Conservation (phyloP, 2,797 vertebrate genomes). For the Syngnathus rostellatus region DNA sequence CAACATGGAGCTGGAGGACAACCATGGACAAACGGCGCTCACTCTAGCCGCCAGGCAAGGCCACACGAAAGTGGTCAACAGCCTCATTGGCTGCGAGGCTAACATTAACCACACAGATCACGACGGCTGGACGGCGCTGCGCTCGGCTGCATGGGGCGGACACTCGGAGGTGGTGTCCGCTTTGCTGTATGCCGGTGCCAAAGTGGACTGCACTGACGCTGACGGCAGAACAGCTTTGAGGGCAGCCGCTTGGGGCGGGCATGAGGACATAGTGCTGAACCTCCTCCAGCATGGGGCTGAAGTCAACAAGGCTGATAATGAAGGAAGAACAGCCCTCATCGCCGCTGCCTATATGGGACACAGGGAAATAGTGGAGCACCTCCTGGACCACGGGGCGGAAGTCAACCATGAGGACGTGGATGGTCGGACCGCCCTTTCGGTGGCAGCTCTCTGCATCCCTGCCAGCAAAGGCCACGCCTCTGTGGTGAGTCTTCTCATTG, state of each 20-base stretch:
- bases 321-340: constrained; percentile 92
- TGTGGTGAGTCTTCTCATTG: constrained; percentile 90
- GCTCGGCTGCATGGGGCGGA: constrained; percentile 94
- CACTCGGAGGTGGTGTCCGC: constrained; percentile 96
- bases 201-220: constrained; percentile 92
- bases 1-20: constrained; percentile 87
- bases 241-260: constrained; percentile 96
- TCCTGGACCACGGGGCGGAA: constrained; percentile 89
- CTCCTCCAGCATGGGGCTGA: constrained; percentile 93
- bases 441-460: constrained; percentile 92
- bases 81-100: constrained; percentile 88
- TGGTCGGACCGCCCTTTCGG: constrained; percentile 89
- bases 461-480: constrained; percentile 95
- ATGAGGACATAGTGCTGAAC: constrained; percentile 94
- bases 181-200: constrained; percentile 91
- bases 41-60: constrained; percentile 94
- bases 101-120: constrained; percentile 95
- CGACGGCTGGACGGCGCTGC: constrained; percentile 92
- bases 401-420: constrained; percentile 96
- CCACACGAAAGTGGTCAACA: constrained; percentile 95
- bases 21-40: constrained; percentile 89
- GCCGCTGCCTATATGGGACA: constrained; percentile 98
- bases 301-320: constrained; percentile 95
- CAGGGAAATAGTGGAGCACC: constrained; percentile 91
- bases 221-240: constrained; percentile 90